Evolutionary conservation across 2,113 vertebrate species (phyloP).

Genomic region (Danionella cerebrum): DNA sequence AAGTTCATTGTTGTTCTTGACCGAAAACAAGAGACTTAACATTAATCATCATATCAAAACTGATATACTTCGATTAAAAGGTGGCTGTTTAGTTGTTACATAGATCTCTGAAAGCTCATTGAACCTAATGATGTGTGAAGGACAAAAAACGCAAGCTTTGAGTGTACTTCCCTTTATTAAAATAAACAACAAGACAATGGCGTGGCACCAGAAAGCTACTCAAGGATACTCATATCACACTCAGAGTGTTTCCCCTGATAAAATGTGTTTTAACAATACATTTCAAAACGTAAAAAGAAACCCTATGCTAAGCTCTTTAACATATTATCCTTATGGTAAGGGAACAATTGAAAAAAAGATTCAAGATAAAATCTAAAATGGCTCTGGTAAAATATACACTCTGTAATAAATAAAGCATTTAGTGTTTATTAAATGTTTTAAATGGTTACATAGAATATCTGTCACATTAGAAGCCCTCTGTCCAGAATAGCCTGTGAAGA

Average conservation of each 20-base stretch:
- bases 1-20: too few species aligned
- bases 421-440: not conserved
- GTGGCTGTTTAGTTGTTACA: too few species aligned
- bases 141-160: not conserved
- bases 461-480: not conserved
- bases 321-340: not conserved
- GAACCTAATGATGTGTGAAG: not conserved
- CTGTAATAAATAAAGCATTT: slow-evolving; percentile 1
- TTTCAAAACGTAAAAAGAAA: not conserved
- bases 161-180: slow-evolving; percentile 19
- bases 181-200: not conserved
- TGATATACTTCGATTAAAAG: too few species aligned
- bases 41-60: too few species aligned
- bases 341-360: not conserved
- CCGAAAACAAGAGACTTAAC: too few species aligned
- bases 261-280: not conserved
- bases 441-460: not conserved
- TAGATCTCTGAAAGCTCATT: too few species aligned
- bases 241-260: not conserved
- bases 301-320: too few species aligned
- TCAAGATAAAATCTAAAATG: not conserved
- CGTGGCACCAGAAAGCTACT: not conserved
- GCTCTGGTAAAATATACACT: not conserved
- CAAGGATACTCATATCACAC: not conserved
- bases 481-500: not conserved